Evolutionary conservation across 1,140 invertebrate species (phyloP).

Genomic region (Leptestheria dahalacensis): DNA sequence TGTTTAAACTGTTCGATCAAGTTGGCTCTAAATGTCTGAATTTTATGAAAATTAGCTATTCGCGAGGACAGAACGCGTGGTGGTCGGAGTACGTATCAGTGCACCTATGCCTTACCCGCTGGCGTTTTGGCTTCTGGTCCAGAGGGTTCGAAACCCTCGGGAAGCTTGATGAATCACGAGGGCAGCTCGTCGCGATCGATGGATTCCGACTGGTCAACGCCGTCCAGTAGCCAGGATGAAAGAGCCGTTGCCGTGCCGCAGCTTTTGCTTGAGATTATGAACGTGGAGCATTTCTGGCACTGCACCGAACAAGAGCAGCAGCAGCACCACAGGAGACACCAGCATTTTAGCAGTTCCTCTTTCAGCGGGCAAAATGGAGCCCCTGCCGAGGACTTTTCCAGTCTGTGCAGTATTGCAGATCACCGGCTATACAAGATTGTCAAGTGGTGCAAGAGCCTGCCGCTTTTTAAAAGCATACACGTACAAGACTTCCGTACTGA

Average conservation of each 20-base stretch:
- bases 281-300: slow-evolving; percentile 85
- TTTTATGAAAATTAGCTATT: slow-evolving; percentile 47
- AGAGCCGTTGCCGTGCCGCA: slow-evolving; percentile 1
- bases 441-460: slow-evolving; percentile 94
- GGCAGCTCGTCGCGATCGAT: slow-evolving; percentile 7
- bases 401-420: slow-evolving; percentile 84
- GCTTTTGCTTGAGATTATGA: slow-evolving; percentile 68
- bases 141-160: background rate
- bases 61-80: slow-evolving; percentile 84
- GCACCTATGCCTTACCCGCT: slow-evolving; percentile 68
- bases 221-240: slow-evolving; percentile 1
- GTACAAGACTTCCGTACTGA: slow-evolving; percentile 33
- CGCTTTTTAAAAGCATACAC: slow-evolving; percentile 89
- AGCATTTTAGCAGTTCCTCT: background rate
- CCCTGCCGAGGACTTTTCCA: slow-evolving; percentile 66
- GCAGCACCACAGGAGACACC: slow-evolving; percentile 3
- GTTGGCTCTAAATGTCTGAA: background rate
- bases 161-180: background rate
- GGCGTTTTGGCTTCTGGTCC: slow-evolving; percentile 19
- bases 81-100: slow-evolving; percentile 87
- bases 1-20: background rate
- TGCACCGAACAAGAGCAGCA: slow-evolving; percentile 47
- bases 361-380: slow-evolving; percentile 31
- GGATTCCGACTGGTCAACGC: slow-evolving; percentile 10
- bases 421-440: slow-evolving; percentile 93